Evolutionary conservation across 1,140 invertebrate genomes (phyloP), one percentile per base, ranked within the genome.

Genomic region (Chymomyza costata): DNA sequence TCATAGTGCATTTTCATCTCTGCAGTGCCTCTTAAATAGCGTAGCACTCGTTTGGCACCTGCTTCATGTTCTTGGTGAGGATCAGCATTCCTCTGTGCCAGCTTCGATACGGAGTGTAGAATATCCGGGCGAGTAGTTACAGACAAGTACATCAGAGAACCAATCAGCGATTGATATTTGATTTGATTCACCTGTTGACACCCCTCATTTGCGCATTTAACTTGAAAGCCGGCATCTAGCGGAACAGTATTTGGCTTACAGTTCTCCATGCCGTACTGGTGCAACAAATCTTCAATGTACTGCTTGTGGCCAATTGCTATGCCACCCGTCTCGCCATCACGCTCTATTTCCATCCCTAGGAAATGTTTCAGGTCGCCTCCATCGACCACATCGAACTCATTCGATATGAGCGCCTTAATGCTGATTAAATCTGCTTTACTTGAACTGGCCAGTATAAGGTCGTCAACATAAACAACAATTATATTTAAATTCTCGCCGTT

Each of bases 271-370:
- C 34, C 40, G 13, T 54, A 44, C 28, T 60, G 3, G 1, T 49
- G n/a, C 14, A 60, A 18, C 14, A 60, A 38, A 13, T 48, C 31
- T 10, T 48, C 32, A 11, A 60, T 62, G 13, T 55, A 49, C 10
- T 47, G 47, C 7, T 40, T 30, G 19, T 55, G 51, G 5, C 46
- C 13, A 6, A 62, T 47, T 18, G 34, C 2, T n/a, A 61, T 50
- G 21, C 13, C 34, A n/a, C 39, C 46, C 5, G 14, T 51, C 34
- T 44, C 34, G 17, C 25, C 39, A 25, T 47, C n/a, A 47, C 59
- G 50, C 3, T 44, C 47, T 35, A 86, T 82, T 55, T 76, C 58
- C 16, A 84, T 80, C 8, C 83, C 78, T 40, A 86, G 53, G 60
- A 47, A 85, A 35, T 71, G 31, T 1, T 47, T 28, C 3, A 50